These are phyloP conservation scores for Dasysyrphus albostriatus DNA, from an alignment of 2,888 invertebrate species.

Conservation along the genomic window DNA sequence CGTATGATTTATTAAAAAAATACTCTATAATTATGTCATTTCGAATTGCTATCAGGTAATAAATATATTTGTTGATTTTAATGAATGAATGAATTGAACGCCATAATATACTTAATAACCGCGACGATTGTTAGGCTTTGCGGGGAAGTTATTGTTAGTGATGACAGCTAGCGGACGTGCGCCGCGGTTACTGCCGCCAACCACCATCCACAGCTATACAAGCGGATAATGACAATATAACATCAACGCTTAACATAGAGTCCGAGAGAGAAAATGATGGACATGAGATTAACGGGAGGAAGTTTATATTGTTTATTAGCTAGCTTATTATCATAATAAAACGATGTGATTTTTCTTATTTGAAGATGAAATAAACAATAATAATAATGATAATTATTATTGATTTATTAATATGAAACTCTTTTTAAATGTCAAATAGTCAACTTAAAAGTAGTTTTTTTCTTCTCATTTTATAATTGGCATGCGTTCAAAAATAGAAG, in stretches of 20 bases:
- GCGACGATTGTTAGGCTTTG: conserved; percentile 43
- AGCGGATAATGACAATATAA: conserved; percentile 24
- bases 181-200: background rate
- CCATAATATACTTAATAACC: conserved; percentile 36
- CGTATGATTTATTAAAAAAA: conserved; percentile 22
- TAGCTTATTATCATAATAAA: conserved; percentile 64
- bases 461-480: background rate
- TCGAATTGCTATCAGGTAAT: conserved; percentile 64
- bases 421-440: conserved; percentile 13
- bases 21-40: conserved; percentile 22
- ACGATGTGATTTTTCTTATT: conserved; percentile 27
- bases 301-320: conserved; percentile 58
- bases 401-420: background rate
- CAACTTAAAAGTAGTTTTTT: background rate
- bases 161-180: conserved; percentile 38
- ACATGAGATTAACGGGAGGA: conserved; percentile 63
- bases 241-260: conserved; percentile 17
- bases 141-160: conserved; percentile 40
- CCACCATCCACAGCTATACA: background rate
- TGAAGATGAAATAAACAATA: conserved; percentile 6
- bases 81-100: conserved; percentile 58
- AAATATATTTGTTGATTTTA: conserved; percentile 44
- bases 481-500: background rate
- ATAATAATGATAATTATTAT: background rate
- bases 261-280: conserved; percentile 46